Percentiles rank a stretch among this genome's conserved stretches.
Evolutionary conservation across 1,140 invertebrate species (phyloP).

Genomic region (Drosophila kanapiae): DNA sequence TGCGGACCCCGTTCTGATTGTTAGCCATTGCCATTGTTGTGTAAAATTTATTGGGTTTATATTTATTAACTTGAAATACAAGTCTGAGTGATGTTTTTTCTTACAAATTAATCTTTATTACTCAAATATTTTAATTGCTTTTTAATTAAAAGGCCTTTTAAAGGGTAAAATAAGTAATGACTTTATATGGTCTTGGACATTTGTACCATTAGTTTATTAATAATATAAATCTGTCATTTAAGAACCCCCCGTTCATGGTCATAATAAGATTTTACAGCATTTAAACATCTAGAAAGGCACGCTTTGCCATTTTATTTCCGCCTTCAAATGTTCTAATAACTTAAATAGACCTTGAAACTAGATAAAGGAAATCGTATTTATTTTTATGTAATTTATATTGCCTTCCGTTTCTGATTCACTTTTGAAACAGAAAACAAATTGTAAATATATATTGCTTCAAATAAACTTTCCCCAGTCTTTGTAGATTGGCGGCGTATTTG

Average conservation of each 20-base stretch:
- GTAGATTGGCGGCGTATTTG: constrained; percentile 28
- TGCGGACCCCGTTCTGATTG: constrained; percentile 1
- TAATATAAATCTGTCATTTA: background rate
- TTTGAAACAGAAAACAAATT: constrained; percentile 14
- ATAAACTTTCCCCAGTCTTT: constrained; percentile 16
- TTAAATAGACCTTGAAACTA: background rate
- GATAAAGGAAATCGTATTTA: constrained; percentile 16
- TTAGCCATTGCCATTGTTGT: background rate
- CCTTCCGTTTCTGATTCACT: constrained; percentile 18
- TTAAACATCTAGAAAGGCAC: background rate
- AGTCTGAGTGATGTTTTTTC: background rate
- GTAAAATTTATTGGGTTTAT: constrained; percentile 4
- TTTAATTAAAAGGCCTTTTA: background rate
- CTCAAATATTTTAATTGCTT: background rate
- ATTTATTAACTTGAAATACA: constrained; percentile 3
- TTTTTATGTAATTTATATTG: constrained; percentile 16
- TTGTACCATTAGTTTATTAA: background rate
- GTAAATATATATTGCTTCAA: constrained; percentile 33
- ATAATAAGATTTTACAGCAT: background rate
- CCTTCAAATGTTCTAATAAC: background rate
- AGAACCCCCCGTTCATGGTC: too few species aligned
- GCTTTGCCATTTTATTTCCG: background rate
- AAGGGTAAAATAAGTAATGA: background rate
- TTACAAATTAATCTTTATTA: background rate
- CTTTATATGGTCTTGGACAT: background rate